Percentiles rank a stretch among this genome's conserved stretches.
phyloP scores from a whole-genome alignment of 2,797 vertebrate genomes.

The Pseudomugil gertrudae region DNA sequence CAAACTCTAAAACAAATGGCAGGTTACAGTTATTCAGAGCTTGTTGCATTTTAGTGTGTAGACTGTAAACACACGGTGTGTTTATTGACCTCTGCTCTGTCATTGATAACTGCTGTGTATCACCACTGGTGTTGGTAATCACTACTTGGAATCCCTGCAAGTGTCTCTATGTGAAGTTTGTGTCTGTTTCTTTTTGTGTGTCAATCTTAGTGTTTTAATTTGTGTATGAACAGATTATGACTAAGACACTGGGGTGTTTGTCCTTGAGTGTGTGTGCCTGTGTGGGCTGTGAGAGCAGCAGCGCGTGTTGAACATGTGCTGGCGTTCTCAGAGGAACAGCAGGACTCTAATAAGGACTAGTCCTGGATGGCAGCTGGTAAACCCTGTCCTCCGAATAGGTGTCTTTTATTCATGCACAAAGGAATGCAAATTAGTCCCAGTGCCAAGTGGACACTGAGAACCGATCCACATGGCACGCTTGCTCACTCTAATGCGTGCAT shows the following conservation, averaged over 20 bases:
- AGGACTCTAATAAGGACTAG: constrained; percentile 95
- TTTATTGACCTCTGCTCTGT: constrained; percentile 43
- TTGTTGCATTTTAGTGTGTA: background rate
- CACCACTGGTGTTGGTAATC: constrained; percentile 54
- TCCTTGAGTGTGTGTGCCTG: constrained; percentile 67
- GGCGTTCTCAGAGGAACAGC: constrained; percentile 98
- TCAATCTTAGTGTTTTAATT: constrained; percentile 68
- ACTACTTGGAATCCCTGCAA: constrained; percentile 35
- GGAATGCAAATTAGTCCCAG: constrained; percentile 98
- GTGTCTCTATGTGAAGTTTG: constrained; percentile 49
- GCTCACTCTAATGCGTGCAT: constrained; percentile 73
- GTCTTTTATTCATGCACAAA: constrained; percentile 97
- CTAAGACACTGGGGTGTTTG: constrained; percentile 55
- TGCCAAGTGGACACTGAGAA: constrained; percentile 97
- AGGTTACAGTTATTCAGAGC: background rate
- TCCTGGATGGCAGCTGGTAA: constrained; percentile 99
- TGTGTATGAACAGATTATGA: constrained; percentile 74
- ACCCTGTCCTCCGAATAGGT: constrained; percentile 94
- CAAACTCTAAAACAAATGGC: background rate
- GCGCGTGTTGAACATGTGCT: constrained; percentile 94
- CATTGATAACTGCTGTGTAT: constrained; percentile 36
- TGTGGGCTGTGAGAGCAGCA: constrained; percentile 62
- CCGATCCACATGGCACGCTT: constrained; percentile 94
- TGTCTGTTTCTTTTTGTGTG: constrained; percentile 56
- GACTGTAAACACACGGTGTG: background rate